Evolutionary conservation across 2,888 invertebrate genomes (phyloP).

Genomic region (Plebejus melissa): DNA sequence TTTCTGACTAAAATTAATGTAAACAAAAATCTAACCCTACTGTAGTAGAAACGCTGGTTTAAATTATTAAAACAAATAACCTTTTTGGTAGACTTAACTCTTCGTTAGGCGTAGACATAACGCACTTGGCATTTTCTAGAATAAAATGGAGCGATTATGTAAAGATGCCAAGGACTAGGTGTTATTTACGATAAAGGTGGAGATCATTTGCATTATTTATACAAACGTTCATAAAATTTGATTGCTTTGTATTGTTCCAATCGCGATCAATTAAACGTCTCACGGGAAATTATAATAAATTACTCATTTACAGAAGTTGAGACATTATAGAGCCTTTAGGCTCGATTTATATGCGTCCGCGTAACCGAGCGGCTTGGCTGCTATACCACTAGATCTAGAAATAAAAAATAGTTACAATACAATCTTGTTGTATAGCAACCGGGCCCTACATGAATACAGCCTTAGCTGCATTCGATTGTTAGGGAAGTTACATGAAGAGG

Average conservation of each 20-base stretch:
- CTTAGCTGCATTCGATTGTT: too few species aligned
- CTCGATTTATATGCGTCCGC: too few species aligned
- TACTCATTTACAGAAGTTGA: not conserved
- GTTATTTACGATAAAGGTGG: constrained; percentile 36
- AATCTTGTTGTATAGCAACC: too few species aligned
- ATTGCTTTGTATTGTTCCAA: constrained; percentile 17
- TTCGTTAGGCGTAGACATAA: not conserved
- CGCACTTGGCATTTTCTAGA: constrained; percentile 10
- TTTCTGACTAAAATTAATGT: too few species aligned
- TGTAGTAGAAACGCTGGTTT: too few species aligned
- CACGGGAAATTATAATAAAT: not conserved
- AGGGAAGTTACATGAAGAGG: too few species aligned
- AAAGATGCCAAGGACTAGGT: constrained; percentile 30
- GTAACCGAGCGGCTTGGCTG: too few species aligned
- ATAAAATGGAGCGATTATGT: constrained; percentile 26
- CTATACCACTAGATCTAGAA: too few species aligned
- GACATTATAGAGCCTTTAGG: not conserved
- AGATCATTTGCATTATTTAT: constrained; percentile 54
- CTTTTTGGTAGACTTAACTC: not conserved
- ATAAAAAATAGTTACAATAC: too few species aligned
- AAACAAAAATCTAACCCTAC: too few species aligned
- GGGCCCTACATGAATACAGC: too few species aligned
- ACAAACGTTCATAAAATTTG: constrained; percentile 34
- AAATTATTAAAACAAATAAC: not conserved
- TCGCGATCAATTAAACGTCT: constrained; percentile 5